A percentile compares a stretch with the other conserved stretches of the same genome.
Evolutionary conservation across 1,140 invertebrate genomes (phyloP).

Genomic region (Gonatopus flavifemur): DNA sequence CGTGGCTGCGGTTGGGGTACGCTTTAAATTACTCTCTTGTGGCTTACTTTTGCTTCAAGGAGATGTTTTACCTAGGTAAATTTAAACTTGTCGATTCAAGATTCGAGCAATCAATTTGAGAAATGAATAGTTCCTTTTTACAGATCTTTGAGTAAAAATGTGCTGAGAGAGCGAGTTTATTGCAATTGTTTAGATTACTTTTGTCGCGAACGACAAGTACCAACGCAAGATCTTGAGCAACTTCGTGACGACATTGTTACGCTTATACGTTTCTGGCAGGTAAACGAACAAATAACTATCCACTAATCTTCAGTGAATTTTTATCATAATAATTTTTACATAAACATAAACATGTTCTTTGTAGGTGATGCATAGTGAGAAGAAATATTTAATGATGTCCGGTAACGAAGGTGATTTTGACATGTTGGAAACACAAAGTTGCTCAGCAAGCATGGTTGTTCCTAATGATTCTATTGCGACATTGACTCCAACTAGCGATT

Average conservation of each 20-base stretch:
- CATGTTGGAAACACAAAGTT: constrained; percentile 40
- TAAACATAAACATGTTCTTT: not conserved
- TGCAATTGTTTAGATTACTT: constrained; percentile 95
- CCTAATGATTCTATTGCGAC: constrained; percentile 39
- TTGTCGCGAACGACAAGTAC: constrained; percentile 80
- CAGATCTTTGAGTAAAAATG: constrained; percentile 83
- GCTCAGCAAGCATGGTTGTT: constrained; percentile 54
- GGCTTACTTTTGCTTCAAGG: constrained; percentile 92
- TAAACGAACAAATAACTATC: constrained; percentile 7
- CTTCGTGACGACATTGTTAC: constrained; percentile 87
- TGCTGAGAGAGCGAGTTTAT: constrained; percentile 93
- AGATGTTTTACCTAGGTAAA: constrained; percentile 74
- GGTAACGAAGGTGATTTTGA: constrained; percentile 67
- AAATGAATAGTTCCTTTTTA: constrained; percentile 11
- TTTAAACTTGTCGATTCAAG: constrained; percentile 4
- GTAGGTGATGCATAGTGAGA: constrained; percentile 87
- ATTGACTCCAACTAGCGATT: constrained; percentile 61
- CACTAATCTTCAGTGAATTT: no score
- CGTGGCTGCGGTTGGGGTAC: constrained; percentile 80
- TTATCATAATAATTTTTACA: no score
- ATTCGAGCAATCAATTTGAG: no score
- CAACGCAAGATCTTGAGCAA: constrained; percentile 74
- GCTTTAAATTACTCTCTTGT: constrained; percentile 83
- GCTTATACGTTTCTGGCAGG: constrained; percentile 93
- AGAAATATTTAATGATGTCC: constrained; percentile 92